A percentile compares a stretch with the other conserved stretches of the same genome.
These are phyloP conservation scores for Fistularia commersonii DNA, from an alignment of 2,797 vertebrate species.

Conservation along the genomic window DNA sequence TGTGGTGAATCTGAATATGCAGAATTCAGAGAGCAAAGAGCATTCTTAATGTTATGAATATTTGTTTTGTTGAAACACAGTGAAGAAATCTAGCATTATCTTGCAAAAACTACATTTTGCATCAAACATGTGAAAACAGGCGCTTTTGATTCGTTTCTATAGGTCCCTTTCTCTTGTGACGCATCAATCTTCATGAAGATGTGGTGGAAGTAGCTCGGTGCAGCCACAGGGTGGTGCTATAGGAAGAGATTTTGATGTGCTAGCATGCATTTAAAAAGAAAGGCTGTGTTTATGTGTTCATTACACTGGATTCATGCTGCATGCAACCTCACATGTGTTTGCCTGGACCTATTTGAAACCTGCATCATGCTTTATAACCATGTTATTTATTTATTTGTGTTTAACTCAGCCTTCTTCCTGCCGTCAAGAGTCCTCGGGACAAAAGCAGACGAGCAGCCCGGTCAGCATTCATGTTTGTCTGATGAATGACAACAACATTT, in stretches of 20 bases:
- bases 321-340: constrained; percentile 21
- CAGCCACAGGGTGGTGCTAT: constrained; percentile 80
- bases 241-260: constrained; percentile 68
- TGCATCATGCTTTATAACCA: constrained; percentile 26
- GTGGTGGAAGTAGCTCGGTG: constrained; percentile 17
- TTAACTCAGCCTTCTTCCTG: constrained; percentile 36
- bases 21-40: no score
- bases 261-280: constrained; percentile 29
- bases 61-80: no score
- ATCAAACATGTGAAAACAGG: no score
- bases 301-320: constrained; percentile 33
- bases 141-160: no score
- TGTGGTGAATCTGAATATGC: no score
- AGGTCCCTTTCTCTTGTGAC: constrained; percentile 3
- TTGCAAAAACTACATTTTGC: no score
- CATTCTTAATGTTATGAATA: no score
- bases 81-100: no score
- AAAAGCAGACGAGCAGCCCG: constrained; percentile 51
- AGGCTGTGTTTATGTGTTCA: constrained; percentile 33
- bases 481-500: constrained; percentile 63
- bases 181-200: constrained; percentile 12
- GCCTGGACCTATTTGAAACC: constrained; percentile 35
- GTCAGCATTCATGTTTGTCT: constrained; percentile 54
- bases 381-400: constrained; percentile 28
- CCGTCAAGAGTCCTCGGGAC: constrained; percentile 39